Evolutionary conservation across 2,797 vertebrate species (phyloP).

Genomic region (Myioborus miniatus): DNA sequence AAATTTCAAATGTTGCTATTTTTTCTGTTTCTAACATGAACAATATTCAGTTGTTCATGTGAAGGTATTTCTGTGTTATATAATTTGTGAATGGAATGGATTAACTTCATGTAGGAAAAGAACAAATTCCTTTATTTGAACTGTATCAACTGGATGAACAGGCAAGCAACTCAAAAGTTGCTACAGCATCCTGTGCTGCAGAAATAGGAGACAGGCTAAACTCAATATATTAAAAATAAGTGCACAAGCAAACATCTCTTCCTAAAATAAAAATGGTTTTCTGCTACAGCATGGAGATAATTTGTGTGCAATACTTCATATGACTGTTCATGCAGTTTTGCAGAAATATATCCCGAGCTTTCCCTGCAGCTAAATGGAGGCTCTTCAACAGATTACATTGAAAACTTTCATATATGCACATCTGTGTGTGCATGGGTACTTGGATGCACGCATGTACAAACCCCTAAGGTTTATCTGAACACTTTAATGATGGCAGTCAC

Average conservation of each 20-base stretch:
- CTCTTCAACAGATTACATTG: not conserved
- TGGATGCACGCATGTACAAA: rapidly evolving
- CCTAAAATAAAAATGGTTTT: not conserved
- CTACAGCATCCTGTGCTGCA: not conserved
- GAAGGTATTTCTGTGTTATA: not conserved
- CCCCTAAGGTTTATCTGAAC: not conserved
- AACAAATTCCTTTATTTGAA: not conserved
- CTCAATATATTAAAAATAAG: not conserved
- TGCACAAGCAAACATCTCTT: not conserved
- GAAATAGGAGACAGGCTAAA: not conserved
- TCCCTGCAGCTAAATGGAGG: not conserved
- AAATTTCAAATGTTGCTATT: not conserved
- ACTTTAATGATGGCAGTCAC: not conserved
- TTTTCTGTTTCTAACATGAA: not conserved
- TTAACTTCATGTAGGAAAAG: not conserved
- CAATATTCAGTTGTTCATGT: not conserved
- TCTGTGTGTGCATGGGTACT: rapidly evolving
- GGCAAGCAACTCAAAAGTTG: not conserved
- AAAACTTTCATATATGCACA: not conserved
- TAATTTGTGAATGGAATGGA: not conserved
- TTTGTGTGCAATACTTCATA: not conserved
- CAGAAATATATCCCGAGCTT: not conserved
- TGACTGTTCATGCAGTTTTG: not conserved
- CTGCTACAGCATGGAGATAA: not conserved
- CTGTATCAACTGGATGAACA: not conserved